Conservation (phyloP, 2,888 invertebrate genomes). For the Rhogogaster chlorosoma region DNA sequence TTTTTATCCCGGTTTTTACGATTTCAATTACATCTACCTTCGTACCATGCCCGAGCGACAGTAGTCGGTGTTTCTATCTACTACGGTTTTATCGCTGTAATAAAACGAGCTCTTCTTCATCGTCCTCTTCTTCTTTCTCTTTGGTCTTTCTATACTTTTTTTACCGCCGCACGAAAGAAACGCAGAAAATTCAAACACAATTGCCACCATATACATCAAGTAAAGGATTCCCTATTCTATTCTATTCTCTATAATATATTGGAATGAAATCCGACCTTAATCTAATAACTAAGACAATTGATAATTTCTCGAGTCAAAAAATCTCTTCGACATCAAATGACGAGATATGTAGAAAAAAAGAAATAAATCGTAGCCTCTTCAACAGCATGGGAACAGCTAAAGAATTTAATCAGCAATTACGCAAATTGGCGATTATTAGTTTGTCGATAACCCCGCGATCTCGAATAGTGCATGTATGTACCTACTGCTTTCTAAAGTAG, state of each 20-base stretch:
- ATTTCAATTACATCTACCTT: slow-evolving; percentile 66
- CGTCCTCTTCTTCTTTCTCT: background rate
- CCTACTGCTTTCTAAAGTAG: background rate
- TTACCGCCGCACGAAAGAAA: slow-evolving; percentile 10
- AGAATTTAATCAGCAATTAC: background rate
- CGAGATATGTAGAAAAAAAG: background rate
- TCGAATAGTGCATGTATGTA: background rate
- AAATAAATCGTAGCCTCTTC: background rate
- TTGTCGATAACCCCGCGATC: background rate
- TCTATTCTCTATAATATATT: background rate
- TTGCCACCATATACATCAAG: background rate
- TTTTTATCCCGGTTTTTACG: slow-evolving; percentile 66
- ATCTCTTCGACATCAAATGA: background rate
- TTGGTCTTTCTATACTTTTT: background rate
- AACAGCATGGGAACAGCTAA: background rate
- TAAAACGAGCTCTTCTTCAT: slow-evolving; percentile 18
- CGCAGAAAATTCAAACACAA: slow-evolving; percentile 8
- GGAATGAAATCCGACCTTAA: too few species aligned
- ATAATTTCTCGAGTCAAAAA: background rate
- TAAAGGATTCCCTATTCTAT: background rate
- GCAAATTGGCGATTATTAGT: slow-evolving; percentile 15
- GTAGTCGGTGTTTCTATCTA: slow-evolving; percentile 22
- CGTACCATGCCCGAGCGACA: background rate
- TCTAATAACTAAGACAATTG: too few species aligned
- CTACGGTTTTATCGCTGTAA: slow-evolving; percentile 29